Conservation (phyloP, 2,888 invertebrate genomes). For the Schizaphis graminum region DNA sequence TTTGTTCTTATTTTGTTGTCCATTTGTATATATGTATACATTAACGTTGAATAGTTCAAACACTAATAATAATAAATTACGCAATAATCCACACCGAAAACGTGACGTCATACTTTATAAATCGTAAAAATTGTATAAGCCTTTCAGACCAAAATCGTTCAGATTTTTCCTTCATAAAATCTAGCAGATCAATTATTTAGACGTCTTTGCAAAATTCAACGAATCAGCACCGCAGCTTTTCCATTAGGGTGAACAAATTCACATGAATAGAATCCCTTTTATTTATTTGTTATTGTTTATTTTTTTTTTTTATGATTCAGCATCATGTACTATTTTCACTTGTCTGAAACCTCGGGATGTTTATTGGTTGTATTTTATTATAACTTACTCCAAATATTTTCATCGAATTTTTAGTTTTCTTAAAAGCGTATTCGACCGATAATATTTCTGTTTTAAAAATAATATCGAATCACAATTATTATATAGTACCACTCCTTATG, state of each 20-base stretch:
- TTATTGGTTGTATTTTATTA: conserved; percentile 26
- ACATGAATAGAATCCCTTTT: conserved; percentile 25
- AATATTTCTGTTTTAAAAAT: not conserved
- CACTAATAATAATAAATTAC: not conserved
- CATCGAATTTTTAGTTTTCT: not conserved
- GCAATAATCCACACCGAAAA: not conserved
- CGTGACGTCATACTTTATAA: not conserved
- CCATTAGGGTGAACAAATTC: conserved; percentile 28
- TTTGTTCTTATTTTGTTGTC: not conserved
- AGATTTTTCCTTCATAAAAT: not conserved
- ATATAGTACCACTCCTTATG: not conserved
- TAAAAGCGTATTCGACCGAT: not conserved
- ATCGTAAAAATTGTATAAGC: not conserved
- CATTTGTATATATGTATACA: not conserved
- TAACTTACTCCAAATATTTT: conserved; percentile 31
- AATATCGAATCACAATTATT: not conserved
- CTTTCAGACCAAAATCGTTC: not conserved
- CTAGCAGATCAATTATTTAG: conserved; percentile 5
- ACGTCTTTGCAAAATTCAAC: not conserved
- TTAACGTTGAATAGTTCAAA: not conserved
- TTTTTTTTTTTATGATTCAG: conserved; percentile 26
- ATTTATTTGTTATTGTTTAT: conserved; percentile 32
- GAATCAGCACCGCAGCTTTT: conserved; percentile 19
- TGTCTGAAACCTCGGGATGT: not conserved
- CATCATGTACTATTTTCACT: not conserved